Conservation (phyloP, 1,140 invertebrate genomes). For the Macrostomum lignano region DNA sequence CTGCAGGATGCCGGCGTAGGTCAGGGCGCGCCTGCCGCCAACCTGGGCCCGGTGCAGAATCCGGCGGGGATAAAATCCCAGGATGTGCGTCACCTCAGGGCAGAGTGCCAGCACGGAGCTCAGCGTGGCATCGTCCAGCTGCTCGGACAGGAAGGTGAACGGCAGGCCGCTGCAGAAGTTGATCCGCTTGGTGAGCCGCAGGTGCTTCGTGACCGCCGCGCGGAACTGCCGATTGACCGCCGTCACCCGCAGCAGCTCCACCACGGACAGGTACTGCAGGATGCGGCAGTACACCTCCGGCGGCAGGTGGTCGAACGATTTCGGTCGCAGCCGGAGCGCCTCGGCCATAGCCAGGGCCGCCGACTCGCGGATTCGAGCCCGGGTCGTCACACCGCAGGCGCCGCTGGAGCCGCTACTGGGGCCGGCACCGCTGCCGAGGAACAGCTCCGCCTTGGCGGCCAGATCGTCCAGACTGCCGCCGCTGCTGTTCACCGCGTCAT, state of each 20-base stretch:
- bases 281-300: constrained; percentile 1
- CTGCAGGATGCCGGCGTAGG: constrained; percentile 2
- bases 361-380: too few species aligned
- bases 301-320: neutral
- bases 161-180: constrained; percentile 5
- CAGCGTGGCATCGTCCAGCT: constrained; percentile 1
- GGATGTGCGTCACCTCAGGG: constrained; percentile 4
- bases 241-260: constrained; percentile 4
- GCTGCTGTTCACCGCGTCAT: too few species aligned
- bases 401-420: too few species aligned
- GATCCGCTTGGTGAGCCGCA: constrained; percentile 4
- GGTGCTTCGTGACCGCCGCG: constrained; percentile 1
- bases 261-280: constrained; percentile 3
- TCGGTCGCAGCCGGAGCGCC: too few species aligned
- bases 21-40: neutral
- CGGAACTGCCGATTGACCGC: neutral
- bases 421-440: too few species aligned
- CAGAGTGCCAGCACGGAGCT: constrained; percentile 1
- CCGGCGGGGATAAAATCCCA: constrained; percentile 5
- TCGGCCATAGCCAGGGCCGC: too few species aligned
- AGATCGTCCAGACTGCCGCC: too few species aligned
- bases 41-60: neutral
- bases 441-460: too few species aligned
- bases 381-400: too few species aligned
- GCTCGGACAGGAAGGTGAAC: constrained; percentile 2